These are phyloP conservation scores for Drosophila acutilabella DNA, from an alignment of 2,888 invertebrate genomes.

Conservation along the genomic window DNA sequence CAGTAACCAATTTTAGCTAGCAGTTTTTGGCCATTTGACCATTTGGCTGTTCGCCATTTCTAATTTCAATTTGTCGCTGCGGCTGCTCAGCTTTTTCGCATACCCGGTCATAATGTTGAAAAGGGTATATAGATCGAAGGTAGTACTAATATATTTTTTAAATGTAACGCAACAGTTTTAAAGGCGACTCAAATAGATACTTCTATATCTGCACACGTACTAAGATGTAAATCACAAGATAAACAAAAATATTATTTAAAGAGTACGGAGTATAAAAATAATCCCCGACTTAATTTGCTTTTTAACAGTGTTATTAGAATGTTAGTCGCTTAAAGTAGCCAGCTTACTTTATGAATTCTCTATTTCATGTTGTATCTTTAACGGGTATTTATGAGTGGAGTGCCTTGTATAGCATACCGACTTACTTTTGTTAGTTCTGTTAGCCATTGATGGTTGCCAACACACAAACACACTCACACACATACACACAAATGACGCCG, in stretches of 20 bases:
- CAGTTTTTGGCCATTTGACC: slow-evolving; percentile 9
- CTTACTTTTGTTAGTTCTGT: slow-evolving; percentile 27
- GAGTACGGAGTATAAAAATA: too few relatives aligned
- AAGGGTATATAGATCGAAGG: neutral
- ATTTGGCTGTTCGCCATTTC: slow-evolving; percentile 61
- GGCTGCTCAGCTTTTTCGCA: slow-evolving; percentile 34
- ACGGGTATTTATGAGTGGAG: neutral
- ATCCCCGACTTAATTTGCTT: too few relatives aligned
- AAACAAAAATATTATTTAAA: too few relatives aligned
- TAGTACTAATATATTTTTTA: too few relatives aligned
- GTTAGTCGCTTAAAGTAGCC: neutral
- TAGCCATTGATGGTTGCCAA: slow-evolving; percentile 41
- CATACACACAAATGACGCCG: slow-evolving; percentile 52
- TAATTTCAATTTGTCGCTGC: slow-evolving; percentile 71
- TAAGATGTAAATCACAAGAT: too few relatives aligned
- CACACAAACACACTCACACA: neutral
- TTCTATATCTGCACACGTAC: too few relatives aligned
- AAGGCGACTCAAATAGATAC: too few relatives aligned
- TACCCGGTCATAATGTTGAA: neutral
- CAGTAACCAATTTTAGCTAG: slow-evolving; percentile 41
- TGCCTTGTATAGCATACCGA: neutral
- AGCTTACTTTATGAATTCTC: neutral
- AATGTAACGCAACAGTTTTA: too few relatives aligned
- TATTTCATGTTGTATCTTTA: neutral
- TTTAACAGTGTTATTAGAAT: too few relatives aligned